These are phyloP conservation scores for Paraplagusia blochii DNA, from an alignment of 2,113 vertebrate genomes.

Conservation along the genomic window DNA sequence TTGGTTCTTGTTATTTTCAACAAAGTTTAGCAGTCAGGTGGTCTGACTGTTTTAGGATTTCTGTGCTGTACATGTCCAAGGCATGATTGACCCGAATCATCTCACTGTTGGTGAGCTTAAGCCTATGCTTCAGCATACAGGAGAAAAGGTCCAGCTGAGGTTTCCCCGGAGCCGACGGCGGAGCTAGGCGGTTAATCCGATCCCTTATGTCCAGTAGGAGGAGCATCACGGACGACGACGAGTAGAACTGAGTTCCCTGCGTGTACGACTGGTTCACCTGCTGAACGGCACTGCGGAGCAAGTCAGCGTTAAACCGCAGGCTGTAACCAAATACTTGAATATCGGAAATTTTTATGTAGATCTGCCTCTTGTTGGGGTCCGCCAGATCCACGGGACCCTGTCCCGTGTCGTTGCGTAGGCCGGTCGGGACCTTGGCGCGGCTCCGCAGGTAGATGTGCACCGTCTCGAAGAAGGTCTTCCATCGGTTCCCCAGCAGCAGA, in stretches of 20 bases:
- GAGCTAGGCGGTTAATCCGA: slow-evolving; percentile 96
- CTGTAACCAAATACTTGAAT: slow-evolving; percentile 98
- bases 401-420: slow-evolving; percentile 92
- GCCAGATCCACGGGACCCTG: slow-evolving; percentile 96
- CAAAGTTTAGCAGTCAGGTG: slow-evolving; percentile 98
- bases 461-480: slow-evolving; percentile 99
- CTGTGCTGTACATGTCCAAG: slow-evolving; percentile 98
- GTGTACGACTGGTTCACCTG: slow-evolving; percentile 99
- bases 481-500: slow-evolving; percentile 92
- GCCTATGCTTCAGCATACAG: slow-evolving; percentile 98
- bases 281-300: slow-evolving; percentile 94
- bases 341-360: slow-evolving; percentile 98
- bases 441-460: slow-evolving; percentile 99
- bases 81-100: slow-evolving; percentile 98
- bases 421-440: slow-evolving; percentile 91
- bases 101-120: slow-evolving; percentile 98
- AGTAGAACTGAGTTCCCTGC: slow-evolving; percentile 95
- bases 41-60: slow-evolving; percentile 98
- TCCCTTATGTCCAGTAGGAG: slow-evolving; percentile 96
- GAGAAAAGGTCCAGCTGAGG: slow-evolving; percentile 98
- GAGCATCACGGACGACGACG: slow-evolving; percentile 97
- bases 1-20: slow-evolving; percentile 66
- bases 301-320: slow-evolving; percentile 93
- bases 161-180: slow-evolving; percentile 91
- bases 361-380: slow-evolving; percentile 94